Percentiles rank a stretch among this genome's conserved stretches.
Evolutionary conservation across 2,797 vertebrate species (phyloP).

Genomic region (Anguilla obscura): DNA sequence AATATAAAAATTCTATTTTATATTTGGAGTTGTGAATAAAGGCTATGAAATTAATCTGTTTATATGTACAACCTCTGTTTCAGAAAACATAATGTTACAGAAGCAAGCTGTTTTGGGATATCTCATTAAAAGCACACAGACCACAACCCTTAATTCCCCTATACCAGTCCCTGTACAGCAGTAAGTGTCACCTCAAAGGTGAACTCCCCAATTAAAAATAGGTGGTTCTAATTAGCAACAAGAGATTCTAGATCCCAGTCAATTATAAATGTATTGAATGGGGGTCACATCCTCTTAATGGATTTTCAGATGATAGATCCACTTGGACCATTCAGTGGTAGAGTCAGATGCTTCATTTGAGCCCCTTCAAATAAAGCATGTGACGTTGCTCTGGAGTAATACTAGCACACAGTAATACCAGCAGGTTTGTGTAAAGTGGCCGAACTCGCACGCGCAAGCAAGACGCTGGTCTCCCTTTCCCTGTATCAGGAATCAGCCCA

Average conservation of each 20-base stretch:
- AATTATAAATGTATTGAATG: not conserved
- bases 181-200: not conserved
- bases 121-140: not conserved
- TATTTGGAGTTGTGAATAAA: not conserved
- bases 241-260: not conserved
- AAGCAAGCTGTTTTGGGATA: not conserved
- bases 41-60: not conserved
- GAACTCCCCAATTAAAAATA: too few relatives aligned
- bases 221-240: too few relatives aligned
- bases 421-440: not conserved
- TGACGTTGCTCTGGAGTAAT: not conserved
- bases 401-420: not conserved
- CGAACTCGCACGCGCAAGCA: not conserved
- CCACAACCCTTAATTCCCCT: too few relatives aligned
- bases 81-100: not conserved
- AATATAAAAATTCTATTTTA: not conserved
- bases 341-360: conserved; percentile 2
- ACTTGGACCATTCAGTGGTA: not conserved
- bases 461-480: not conserved
- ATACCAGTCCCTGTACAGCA: not conserved
- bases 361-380: not conserved
- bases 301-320: not conserved
- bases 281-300: not conserved
- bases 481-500: not conserved
- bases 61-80: not conserved